These are phyloP conservation scores for Cochlearius cochlearius DNA, from an alignment of 2,113 vertebrate species.

Conservation along the genomic window DNA sequence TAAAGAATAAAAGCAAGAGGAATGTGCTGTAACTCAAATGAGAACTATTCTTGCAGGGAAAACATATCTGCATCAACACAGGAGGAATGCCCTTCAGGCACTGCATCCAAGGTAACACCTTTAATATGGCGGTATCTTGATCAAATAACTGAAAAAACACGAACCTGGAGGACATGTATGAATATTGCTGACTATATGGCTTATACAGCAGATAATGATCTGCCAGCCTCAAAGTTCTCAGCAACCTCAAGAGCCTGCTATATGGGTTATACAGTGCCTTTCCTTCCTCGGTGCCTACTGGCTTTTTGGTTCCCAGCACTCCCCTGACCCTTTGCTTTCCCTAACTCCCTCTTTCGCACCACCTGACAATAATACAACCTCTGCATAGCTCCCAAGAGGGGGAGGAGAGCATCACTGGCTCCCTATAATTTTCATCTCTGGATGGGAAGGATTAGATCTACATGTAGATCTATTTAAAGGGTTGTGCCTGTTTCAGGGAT, in stretches of 20 bases:
- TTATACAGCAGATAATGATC: neutral
- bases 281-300: neutral
- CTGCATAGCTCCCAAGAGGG: neutral
- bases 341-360: neutral
- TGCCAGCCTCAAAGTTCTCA: neutral
- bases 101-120: neutral
- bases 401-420: conserved; percentile 33
- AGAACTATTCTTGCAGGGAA: neutral
- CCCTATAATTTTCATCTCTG: conserved; percentile 41
- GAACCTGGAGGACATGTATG: neutral
- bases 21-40: neutral
- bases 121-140: neutral
- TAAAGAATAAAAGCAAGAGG: neutral
- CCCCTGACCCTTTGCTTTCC: neutral
- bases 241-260: neutral
- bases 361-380: neutral
- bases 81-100: neutral
- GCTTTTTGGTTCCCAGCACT: neutral
- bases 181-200: neutral
- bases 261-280: neutral
- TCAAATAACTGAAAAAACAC: neutral
- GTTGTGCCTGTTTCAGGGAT: conserved; percentile 16
- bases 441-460: conserved; percentile 46
- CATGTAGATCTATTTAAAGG: conserved; percentile 39
- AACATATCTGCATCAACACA: neutral